Evolutionary conservation across 2,113 vertebrate species (phyloP), one percentile per base, ranked within the genome.

Genomic region (Toxostoma redivivum): DNA sequence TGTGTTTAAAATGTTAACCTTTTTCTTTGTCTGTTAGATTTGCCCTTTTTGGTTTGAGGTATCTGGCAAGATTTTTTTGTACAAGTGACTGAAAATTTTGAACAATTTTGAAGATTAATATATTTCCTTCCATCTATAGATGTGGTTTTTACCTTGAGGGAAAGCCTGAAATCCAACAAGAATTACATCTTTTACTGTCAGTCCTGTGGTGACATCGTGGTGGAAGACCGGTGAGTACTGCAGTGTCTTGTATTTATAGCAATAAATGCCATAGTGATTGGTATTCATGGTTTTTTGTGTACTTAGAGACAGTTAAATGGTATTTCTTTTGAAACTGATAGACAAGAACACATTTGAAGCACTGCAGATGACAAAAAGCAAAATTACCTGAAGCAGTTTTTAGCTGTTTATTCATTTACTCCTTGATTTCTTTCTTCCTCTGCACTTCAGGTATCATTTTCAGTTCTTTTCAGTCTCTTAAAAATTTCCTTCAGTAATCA

Each of bases 171-270:
- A 96, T 90, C 97, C 16, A 96, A 98, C 86, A 97, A 98, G 95
- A 97, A 88, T 83, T 99, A 97, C 37, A 81, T 96, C 65, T 98
- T 99, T 98, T 96, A 97, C 95, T 99, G 99, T 97, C 99, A 99
- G 28, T 96, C 97, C 94, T 99, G 99, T 74, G 98, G 98, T 85
- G 98, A 98, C 60, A 65, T 97, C 71, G 65, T 98, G 82, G 97
- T 99, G 45, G 96, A 97, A 93, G 97, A 99, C 91, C 98, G 98
- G 99, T 99, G 98, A 99, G 99, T 94, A 88, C 60, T 86, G 50
- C 35, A 38, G 51, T 92, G 45, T 57, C 58, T 69, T 66, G 18
- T 88, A 45, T 81, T 86, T 81, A 57, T 81, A 84, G 53, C 54
- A 50, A 30, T 48, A 76, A 79, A 19, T 83, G 42, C 35, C 11